These are phyloP conservation scores for Emydoidea blandingii DNA, from an alignment of 2,797 vertebrate species.

Conservation along the genomic window DNA sequence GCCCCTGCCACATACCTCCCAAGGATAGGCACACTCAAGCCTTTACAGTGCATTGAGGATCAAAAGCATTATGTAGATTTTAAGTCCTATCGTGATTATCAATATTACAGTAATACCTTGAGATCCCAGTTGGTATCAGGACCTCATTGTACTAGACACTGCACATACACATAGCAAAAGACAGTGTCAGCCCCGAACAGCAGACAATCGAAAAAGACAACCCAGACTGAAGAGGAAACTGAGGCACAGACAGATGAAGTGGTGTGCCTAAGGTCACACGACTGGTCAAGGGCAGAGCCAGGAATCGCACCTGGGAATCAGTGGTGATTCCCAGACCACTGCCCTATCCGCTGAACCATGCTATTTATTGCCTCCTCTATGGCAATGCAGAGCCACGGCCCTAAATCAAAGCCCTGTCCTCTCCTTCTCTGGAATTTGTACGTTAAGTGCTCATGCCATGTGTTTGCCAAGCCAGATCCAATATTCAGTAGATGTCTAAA, in stretches of 20 bases:
- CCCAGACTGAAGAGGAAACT: not conserved
- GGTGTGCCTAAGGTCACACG: not conserved
- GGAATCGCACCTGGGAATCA: not conserved
- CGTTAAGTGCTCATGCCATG: not conserved
- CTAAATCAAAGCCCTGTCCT: not conserved
- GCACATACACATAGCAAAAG: too few species aligned
- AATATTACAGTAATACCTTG: not conserved
- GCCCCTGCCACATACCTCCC: too few species aligned
- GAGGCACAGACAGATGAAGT: not conserved
- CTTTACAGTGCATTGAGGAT: too few species aligned
- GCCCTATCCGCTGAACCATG: not conserved
- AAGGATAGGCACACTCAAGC: too few species aligned
- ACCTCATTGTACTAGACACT: fast-evolving
- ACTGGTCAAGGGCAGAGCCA: not conserved
- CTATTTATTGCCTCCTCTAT: not conserved
- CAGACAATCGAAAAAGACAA: not conserved
- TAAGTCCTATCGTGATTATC: too few species aligned
- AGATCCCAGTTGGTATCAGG: not conserved
- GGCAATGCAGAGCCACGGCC: not conserved
- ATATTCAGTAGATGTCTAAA: not conserved
- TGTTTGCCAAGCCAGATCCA: not conserved
- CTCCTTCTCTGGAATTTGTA: not conserved
- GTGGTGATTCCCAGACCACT: not conserved
- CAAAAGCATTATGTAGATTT: too few species aligned
- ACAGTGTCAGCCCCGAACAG: too few species aligned